A percentile compares a stretch with the other conserved stretches of the same genome.
Conservation (phyloP, 2,888 invertebrate genomes). For the Spisula solida region DNA sequence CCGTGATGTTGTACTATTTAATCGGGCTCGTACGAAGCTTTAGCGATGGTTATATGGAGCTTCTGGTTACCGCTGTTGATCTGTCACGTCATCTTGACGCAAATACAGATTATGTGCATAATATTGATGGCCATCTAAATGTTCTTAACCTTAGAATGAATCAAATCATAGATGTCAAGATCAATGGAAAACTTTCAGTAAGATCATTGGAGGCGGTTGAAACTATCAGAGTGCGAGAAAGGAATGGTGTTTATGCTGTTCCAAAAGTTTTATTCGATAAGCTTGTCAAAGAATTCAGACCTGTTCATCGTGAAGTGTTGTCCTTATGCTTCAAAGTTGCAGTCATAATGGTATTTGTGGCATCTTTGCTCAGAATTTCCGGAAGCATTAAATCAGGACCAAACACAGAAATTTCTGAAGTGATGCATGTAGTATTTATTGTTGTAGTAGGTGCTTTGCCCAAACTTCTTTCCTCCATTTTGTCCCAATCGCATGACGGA, state of each 20-base stretch:
- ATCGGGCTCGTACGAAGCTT: slow-evolving; percentile 23
- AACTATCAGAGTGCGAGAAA: slow-evolving; percentile 4
- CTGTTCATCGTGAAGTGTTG: slow-evolving; percentile 54
- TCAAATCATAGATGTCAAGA: slow-evolving; percentile 29
- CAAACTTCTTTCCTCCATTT: slow-evolving; percentile 45
- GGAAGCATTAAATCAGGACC: slow-evolving; percentile 38
- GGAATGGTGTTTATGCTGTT: slow-evolving; percentile 51
- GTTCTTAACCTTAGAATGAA: slow-evolving; percentile 41
- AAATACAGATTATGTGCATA: not conserved
- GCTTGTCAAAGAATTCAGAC: slow-evolving; percentile 49
- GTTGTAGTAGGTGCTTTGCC: slow-evolving; percentile 66
- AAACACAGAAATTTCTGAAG: slow-evolving; percentile 60
- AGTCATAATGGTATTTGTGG: slow-evolving; percentile 45
- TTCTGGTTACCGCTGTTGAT: slow-evolving; percentile 34
- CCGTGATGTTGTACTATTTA: slow-evolving; percentile 40
- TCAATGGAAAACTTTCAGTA: slow-evolving; percentile 34
- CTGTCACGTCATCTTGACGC: slow-evolving; percentile 23
- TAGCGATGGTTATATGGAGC: slow-evolving; percentile 47
- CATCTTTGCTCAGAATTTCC: slow-evolving; percentile 43
- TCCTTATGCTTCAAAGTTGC: slow-evolving; percentile 49
- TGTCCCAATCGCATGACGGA: slow-evolving; percentile 39
- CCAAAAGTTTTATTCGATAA: slow-evolving; percentile 52
- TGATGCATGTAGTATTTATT: slow-evolving; percentile 68
- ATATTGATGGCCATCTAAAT: slow-evolving; percentile 25
- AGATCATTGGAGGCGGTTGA: not conserved